Conservation (phyloP, 64 coral and sea anemone genomes). For the Actinia tenebrosa region DNA sequence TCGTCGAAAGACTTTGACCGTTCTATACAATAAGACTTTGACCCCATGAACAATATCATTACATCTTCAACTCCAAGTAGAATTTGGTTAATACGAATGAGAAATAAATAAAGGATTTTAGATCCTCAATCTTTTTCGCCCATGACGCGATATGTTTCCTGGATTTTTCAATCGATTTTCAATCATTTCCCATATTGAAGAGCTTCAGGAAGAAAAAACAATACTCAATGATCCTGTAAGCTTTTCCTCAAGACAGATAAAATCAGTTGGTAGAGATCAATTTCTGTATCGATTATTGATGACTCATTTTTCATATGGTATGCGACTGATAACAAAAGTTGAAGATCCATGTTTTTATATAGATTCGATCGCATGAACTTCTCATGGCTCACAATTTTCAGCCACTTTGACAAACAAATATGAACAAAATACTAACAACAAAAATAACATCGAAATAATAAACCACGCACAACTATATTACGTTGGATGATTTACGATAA, state of each 20-base stretch:
- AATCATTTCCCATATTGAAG: background rate
- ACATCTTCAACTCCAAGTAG: background rate
- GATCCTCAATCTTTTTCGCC: background rate
- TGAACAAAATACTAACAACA: too few relatives aligned
- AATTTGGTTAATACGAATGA: background rate
- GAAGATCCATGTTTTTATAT: too few relatives aligned
- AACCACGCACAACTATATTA: too few relatives aligned
- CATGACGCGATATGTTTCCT: background rate
- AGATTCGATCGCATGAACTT: too few relatives aligned
- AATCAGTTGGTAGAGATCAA: background rate
- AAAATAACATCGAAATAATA: too few relatives aligned
- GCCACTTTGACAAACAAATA: too few relatives aligned
- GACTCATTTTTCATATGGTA: background rate
- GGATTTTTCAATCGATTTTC: background rate
- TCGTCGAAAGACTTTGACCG: too few relatives aligned
- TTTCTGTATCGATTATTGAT: background rate
- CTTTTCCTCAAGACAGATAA: background rate
- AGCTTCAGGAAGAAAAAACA: background rate
- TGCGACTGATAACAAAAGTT: too few relatives aligned
- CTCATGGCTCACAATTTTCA: too few relatives aligned
- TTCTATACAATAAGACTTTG: too few relatives aligned
- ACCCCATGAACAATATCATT: background rate
- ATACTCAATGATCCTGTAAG: background rate
- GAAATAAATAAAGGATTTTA: conserved; percentile 1
- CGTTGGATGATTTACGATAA: too few relatives aligned